These are phyloP conservation scores for Hesperophylax magnus DNA, from an alignment of 1,140 invertebrate species.

Conservation along the genomic window DNA sequence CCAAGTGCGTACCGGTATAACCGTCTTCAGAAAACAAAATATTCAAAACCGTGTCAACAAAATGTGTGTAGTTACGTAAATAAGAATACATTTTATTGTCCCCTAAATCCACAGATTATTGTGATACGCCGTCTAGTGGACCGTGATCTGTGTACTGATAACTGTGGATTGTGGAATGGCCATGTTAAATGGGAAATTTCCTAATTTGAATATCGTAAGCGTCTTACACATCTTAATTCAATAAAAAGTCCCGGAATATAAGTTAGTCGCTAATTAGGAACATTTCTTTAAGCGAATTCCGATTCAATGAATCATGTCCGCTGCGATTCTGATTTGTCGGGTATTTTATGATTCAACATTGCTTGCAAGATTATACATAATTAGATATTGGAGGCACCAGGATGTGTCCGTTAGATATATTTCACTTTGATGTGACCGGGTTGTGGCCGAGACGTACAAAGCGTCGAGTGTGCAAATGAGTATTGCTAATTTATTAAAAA, in stretches of 20 bases:
- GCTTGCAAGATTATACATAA: not conserved
- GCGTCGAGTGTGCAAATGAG: too few species aligned
- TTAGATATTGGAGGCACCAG: too few species aligned
- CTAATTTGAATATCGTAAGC: conserved; percentile 31
- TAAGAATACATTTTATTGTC: conserved; percentile 14
- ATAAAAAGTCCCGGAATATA: conserved; percentile 29
- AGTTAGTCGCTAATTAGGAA: conserved; percentile 11
- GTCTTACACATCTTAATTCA: conserved; percentile 32
- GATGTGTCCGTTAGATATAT: too few species aligned
- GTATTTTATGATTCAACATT: conserved; percentile 15
- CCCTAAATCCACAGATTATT: conserved; percentile 29
- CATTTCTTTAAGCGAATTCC: conserved; percentile 17
- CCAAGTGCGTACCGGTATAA: too few species aligned
- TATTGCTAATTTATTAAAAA: too few species aligned
- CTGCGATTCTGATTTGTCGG: not conserved
- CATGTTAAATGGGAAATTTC: too few species aligned
- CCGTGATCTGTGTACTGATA: not conserved
- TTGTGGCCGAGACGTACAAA: too few species aligned
- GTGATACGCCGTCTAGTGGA: not conserved
- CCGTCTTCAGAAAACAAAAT: too few species aligned
- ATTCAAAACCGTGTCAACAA: too few species aligned
- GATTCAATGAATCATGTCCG: conserved; percentile 11
- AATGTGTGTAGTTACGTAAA: not conserved
- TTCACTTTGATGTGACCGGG: too few species aligned
- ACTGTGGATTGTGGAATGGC: too few species aligned